Base-by-base conservation (phyloP, 2,113 vertebrate species). In the Nothobranchius furzeri region DNA sequence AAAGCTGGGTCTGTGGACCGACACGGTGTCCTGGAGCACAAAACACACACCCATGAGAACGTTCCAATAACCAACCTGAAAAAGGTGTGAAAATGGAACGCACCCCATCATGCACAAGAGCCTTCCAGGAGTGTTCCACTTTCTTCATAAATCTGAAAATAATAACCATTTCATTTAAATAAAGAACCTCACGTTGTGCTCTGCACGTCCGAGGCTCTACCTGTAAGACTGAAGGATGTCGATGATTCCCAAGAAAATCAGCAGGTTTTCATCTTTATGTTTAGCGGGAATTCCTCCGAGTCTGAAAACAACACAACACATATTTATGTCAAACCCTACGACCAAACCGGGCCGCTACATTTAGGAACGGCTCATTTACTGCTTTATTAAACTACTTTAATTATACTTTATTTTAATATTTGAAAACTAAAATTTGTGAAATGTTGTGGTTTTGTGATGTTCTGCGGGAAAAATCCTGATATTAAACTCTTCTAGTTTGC, bases 111-210 rank as follows among this genome's bases (percentile, higher is more conserved):
- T 98, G 94, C 50, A 99, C 95, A 40, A 98, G 95, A 70, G 97
- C 95, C 90, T 99, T 99, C 97, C 97, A 99, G 36, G 97, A 99
- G 90, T 99, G 97, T 69, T 99, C 97, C 85, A 99, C 84, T 57
- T 96, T 99, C 90, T 99, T 99, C 79, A 99, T 95, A 66, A 99
- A 94, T 78, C 97, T 98, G 86, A 75, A 53, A 76, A 76, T 13
- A 6, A 20, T 20, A 10, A 50, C 10, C n/a, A 50, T 30, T 3
- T 30, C 37, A 40, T 6, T 40, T 40, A 40, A 40, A 40, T 40
- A 40, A 40, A 40, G 9, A 40, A 4, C 7, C 6, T 40, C 10
- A 55, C 15, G 47, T 69, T 54, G 6, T 48, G 43, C 52, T 35
- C 35, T 54, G 58, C n/a, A 12, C 9, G 15, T 46, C 12, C 9